Evolutionary conservation across 2,113 vertebrate genomes (phyloP).

Genomic region (Dipodomys stephensi): DNA sequence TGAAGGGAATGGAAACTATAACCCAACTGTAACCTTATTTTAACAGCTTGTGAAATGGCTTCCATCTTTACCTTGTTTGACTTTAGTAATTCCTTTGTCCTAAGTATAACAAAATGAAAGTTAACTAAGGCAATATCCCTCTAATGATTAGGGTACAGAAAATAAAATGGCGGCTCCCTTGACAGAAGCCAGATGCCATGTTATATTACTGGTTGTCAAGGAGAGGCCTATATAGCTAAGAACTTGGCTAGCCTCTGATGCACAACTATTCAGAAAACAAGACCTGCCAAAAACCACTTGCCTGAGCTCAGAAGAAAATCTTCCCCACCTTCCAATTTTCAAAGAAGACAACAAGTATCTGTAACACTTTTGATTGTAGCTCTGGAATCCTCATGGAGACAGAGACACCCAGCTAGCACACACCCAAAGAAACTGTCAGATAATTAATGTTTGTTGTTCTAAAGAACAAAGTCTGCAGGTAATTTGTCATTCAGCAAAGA

Average conservation of each 20-base stretch:
- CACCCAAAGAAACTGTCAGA: background rate
- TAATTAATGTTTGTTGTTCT: background rate
- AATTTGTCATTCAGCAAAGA: background rate
- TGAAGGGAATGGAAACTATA: background rate
- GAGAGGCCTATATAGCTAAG: background rate
- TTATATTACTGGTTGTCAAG: fast-evolving
- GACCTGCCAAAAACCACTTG: fast-evolving
- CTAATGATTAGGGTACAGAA: background rate
- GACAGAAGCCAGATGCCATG: background rate
- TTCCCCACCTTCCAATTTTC: background rate
- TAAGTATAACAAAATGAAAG: background rate
- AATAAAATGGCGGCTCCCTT: background rate
- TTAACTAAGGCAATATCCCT: too few species aligned
- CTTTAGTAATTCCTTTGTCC: background rate
- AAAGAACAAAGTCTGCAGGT: background rate
- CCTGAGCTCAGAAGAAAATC: background rate
- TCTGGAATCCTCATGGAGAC: background rate
- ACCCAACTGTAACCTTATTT: background rate
- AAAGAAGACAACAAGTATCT: too few species aligned
- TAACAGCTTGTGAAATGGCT: background rate
- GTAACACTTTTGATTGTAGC: background rate
- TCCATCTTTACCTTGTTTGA: background rate
- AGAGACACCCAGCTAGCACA: background rate
- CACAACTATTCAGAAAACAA: fast-evolving
- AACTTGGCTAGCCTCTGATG: too few species aligned